These are phyloP conservation scores for Aricia artaxerxes DNA, from an alignment of 2,888 invertebrate genomes.

Conservation along the genomic window DNA sequence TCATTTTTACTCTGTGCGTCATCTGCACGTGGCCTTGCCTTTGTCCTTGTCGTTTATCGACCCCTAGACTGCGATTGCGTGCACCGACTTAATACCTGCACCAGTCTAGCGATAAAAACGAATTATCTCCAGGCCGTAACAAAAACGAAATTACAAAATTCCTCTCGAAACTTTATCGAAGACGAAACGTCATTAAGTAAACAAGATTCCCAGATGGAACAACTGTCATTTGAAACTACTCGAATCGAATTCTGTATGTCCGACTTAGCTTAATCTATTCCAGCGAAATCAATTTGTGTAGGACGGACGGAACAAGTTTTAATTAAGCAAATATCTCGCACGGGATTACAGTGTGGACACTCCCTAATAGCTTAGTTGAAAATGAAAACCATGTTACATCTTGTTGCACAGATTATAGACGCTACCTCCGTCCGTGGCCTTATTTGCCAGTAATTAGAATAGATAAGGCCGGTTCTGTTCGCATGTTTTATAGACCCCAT, in stretches of 20 bases:
- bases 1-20: not conserved
- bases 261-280: conserved; percentile 40
- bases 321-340: conserved; percentile 72
- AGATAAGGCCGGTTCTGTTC: conserved; percentile 39
- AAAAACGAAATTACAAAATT: not conserved
- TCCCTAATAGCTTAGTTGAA: conserved; percentile 58
- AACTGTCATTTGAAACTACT: conserved; percentile 4
- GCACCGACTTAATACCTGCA: conserved; percentile 5
- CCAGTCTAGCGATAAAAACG: conserved; percentile 10
- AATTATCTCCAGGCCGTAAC: not conserved
- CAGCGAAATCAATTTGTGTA: conserved; percentile 47
- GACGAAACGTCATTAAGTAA: conserved; percentile 1
- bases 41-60: conserved; percentile 23
- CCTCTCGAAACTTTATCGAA: not conserved
- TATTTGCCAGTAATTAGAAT: conserved; percentile 36
- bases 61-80: conserved; percentile 25
- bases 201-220: not conserved
- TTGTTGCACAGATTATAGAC: conserved; percentile 41
- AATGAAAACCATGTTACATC: conserved; percentile 48
- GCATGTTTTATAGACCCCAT: conserved; percentile 25
- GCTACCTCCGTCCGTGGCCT: conserved; percentile 32
- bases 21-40: not conserved
- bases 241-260: conserved; percentile 13
- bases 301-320: conserved; percentile 63
- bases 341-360: conserved; percentile 60